Evolutionary conservation across 2,113 vertebrate genomes (phyloP).

Genomic region (Hyperoodon ampullatus): DNA sequence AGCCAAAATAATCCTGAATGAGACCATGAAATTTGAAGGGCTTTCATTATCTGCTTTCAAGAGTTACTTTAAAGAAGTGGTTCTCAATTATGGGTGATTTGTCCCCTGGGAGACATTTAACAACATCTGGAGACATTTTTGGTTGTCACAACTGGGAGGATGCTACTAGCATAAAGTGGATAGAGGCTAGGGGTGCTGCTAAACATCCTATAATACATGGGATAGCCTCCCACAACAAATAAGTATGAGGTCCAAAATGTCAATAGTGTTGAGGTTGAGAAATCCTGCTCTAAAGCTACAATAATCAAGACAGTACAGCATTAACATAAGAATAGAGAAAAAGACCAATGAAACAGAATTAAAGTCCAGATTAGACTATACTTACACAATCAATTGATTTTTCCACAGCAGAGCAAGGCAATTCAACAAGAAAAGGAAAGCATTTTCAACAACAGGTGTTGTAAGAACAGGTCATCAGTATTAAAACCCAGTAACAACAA

Average conservation of each 20-base stretch:
- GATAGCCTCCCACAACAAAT: not conserved
- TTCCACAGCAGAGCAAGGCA: not conserved
- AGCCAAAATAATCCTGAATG: constrained; percentile 9
- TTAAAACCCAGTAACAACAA: not conserved
- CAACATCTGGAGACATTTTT: not conserved
- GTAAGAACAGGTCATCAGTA: not conserved
- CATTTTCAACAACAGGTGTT: constrained; percentile 11
- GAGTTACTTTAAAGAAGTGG: not conserved
- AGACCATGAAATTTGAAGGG: not conserved
- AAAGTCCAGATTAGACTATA: not conserved
- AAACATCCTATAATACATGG: not conserved
- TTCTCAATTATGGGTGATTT: not conserved
- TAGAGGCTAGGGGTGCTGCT: not conserved
- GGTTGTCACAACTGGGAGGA: not conserved
- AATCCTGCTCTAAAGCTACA: constrained; percentile 21
- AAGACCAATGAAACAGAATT: not conserved
- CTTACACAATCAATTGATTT: not conserved
- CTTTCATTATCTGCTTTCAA: not conserved
- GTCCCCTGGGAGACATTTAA: not conserved
- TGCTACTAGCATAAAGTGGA: not conserved
- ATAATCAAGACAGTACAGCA: not conserved
- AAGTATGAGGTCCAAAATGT: not conserved
- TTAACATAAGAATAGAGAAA: constrained; percentile 10
- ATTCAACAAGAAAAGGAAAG: not conserved
- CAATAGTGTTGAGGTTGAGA: not conserved